Evolutionary conservation across 2,113 vertebrate species (phyloP).

Genomic region (Talpa occidentalis): DNA sequence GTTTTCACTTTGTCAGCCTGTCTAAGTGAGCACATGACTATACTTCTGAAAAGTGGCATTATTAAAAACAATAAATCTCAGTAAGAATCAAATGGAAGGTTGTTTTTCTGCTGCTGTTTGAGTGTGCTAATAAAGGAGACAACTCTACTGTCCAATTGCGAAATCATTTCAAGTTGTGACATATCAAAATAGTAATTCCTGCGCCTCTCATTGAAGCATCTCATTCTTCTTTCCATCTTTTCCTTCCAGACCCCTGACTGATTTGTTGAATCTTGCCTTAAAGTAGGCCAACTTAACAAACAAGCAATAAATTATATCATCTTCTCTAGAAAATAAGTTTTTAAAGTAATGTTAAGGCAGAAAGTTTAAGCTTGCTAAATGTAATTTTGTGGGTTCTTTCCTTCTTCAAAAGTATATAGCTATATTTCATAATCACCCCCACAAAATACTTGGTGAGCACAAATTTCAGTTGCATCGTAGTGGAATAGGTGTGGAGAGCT

Average conservation of each 20-base stretch:
- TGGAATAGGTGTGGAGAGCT: background rate
- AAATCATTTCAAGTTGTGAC: constrained; percentile 43
- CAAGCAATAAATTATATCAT: background rate
- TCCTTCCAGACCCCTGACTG: background rate
- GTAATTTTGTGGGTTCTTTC: background rate
- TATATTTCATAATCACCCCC: background rate
- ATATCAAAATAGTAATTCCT: background rate
- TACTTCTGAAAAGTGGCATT: constrained; percentile 85
- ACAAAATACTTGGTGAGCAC: background rate
- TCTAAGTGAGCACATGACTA: constrained; percentile 85
- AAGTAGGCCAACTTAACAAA: background rate
- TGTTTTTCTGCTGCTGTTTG: constrained; percentile 82
- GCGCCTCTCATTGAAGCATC: background rate
- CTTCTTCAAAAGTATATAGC: background rate
- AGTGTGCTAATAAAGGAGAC: constrained; percentile 74
- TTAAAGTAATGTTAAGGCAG: background rate
- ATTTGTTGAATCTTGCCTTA: background rate
- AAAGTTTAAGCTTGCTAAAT: background rate
- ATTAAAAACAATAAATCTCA: constrained; percentile 86
- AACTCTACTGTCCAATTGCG: constrained; percentile 62
- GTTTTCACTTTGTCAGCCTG: constrained; percentile 84
- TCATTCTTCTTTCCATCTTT: background rate
- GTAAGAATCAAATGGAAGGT: constrained; percentile 80
- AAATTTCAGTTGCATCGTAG: background rate
- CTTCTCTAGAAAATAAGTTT: background rate